Conservation (phyloP, 2,113 vertebrate genomes). For the Lycaon pictus region DNA sequence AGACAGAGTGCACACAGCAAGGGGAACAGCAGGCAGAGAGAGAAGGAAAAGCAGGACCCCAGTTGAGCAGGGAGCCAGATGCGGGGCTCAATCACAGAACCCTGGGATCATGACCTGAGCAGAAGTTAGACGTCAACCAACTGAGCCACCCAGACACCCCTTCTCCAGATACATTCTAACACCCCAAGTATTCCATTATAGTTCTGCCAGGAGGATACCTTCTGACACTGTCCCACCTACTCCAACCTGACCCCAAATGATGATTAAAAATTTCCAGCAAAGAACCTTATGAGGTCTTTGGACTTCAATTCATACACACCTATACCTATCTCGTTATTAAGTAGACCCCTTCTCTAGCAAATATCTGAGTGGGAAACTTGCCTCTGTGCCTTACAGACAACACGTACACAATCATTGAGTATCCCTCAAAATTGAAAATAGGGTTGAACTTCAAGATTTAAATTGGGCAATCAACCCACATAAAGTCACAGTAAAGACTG, state of each 20-base stretch:
- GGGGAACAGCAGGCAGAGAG: too few relatives aligned
- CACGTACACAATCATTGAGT: background rate
- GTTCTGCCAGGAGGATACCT: background rate
- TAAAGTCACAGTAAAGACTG: background rate
- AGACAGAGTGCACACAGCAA: too few relatives aligned
- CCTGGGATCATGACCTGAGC: background rate
- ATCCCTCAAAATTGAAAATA: background rate
- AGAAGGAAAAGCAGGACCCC: too few relatives aligned
- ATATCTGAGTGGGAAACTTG: background rate
- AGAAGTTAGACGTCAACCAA: background rate
- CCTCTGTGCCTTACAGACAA: background rate
- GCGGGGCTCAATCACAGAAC: background rate
- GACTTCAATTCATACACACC: background rate
- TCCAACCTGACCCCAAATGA: background rate
- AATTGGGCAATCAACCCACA: background rate
- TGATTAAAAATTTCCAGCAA: background rate
- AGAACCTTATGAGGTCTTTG: background rate
- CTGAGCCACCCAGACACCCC: background rate
- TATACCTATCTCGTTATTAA: background rate
- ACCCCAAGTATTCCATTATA: rapidly evolving
- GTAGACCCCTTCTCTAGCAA: background rate
- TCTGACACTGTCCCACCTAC: rapidly evolving
- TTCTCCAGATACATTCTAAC: background rate
- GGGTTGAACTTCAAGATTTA: background rate
- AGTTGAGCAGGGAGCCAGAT: too few relatives aligned